These are phyloP conservation scores for Ochotona curzoniae DNA, from an alignment of 2,113 vertebrate species.

Conservation along the genomic window DNA sequence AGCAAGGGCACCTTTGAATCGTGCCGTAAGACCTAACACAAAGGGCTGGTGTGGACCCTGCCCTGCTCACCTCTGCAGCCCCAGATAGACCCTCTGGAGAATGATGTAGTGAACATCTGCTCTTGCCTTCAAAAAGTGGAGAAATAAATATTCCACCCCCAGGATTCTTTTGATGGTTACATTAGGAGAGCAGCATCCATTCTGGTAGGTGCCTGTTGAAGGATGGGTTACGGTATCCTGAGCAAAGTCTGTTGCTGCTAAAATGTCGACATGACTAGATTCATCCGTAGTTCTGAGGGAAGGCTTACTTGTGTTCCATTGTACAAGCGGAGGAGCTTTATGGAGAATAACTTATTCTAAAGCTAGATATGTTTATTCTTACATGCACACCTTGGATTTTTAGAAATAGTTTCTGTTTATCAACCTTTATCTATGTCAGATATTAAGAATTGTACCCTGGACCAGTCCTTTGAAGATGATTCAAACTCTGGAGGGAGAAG, in stretches of 20 bases:
- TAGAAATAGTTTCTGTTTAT: neutral
- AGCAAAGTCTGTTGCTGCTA: neutral
- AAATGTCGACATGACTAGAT: neutral
- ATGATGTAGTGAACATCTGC: neutral
- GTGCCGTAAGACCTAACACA: neutral
- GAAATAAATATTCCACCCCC: neutral
- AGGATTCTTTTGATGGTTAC: neutral
- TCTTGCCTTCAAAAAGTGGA: slow-evolving; percentile 17
- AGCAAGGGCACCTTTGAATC: neutral
- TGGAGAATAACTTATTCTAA: neutral
- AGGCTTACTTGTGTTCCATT: neutral
- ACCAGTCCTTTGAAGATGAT: neutral
- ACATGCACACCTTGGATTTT: neutral
- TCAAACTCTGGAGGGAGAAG: neutral
- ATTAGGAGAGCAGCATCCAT: neutral
- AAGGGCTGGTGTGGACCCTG: neutral
- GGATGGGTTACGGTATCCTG: neutral
- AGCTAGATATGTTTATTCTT: neutral
- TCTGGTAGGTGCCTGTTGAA: neutral
- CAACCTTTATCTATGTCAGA: neutral
- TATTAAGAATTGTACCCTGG: neutral
- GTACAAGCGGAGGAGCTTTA: neutral
- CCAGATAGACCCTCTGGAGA: neutral
- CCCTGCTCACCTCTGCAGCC: neutral
- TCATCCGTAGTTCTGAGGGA: neutral